Base-by-base conservation (phyloP, 2,888 invertebrate species). In the Bellardia bayeri region DNA sequence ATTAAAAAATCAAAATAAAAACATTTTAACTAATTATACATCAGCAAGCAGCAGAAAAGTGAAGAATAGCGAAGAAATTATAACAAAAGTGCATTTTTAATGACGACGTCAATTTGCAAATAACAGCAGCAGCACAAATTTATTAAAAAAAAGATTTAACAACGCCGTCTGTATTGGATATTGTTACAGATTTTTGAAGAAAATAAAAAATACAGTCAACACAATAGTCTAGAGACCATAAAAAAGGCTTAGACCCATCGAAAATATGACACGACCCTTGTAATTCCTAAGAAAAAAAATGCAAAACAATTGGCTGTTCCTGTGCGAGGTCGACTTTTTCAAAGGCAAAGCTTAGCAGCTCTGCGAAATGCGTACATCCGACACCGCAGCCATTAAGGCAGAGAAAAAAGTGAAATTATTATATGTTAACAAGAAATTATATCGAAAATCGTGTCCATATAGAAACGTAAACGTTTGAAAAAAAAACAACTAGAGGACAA, bases 331-430 rank as follows among this genome's bases (percentile, higher is more conserved):
- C 56, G 66, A 30, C 30, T 51, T 68, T 82, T 71, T 75, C n/a
- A 69, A 80, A 82, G 83, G 71, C 69, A 83, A 74, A 83, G 80
- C 79, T 69, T 75, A 76, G 63, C 56, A 79, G 69, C 76, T 64
- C 64, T 66, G 71, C 79, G 79, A 83, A 83, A 83, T 83, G 86
- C 80, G 79, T 87, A 87, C 40, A 87, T 71, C 75, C 80, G 49
- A 82, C 68, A 63, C 33, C 61, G 74, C 69, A 81, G 83, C 83
- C 78, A 85, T 82, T 81, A 79, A 74, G 84, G 51, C 78, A 85
- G 80, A 79, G 66, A 51, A 87, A 87, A 82, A 82, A 79, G 82
- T 85, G 85, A 87, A 87, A 85, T 81, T 85, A 54, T 63, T 79
- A 64, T 66, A 72, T 69, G 54, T 61, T 23, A 9, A 37, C 40